Evolutionary conservation across 2,888 invertebrate species (phyloP), one percentile per base, ranked within the genome.

Genomic region (Selenia dentaria): DNA sequence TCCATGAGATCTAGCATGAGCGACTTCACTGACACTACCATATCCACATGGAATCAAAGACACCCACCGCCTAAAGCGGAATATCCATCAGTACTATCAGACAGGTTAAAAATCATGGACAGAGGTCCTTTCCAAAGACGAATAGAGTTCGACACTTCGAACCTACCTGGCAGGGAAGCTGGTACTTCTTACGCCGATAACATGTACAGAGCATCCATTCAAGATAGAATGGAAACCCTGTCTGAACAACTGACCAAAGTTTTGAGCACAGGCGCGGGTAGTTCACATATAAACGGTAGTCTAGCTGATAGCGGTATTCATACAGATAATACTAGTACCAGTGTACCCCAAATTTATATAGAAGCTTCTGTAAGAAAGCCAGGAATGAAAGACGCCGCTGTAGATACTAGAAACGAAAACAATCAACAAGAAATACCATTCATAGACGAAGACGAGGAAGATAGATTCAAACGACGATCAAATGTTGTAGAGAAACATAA

Each of bases 21-120:
- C 71, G 90, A 90, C 69, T 91, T 91, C 59, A 91, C 91, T 38
- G 91, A 91, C 61, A 91, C 90, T 1, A 89, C 90, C 0, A 88
- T 89, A 51, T 90, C 90, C 0, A 90, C 88, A 0, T 90, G 89
- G 89, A 89, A 89, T 46, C 86, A 87, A 49, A 80, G 82, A 38
- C 79, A 84, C 33, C 64, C 69, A 0, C 73, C 67, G n/a, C 57
- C 64, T 4, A 67, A 77, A 0, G 74, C 85, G 0, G 89, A 90
- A 51, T 90, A 89, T 50, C 89, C 90, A 0, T 87, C 88, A 6
- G 90, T 90, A 0, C 61, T 89, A 1, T 89, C 89, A 0, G 89
- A 88, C 31, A 79, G 89, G 66, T 41, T 83, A 0, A 88, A 85
- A 62, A 71, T 67, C 1, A 54, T 82, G 4, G 87, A 87, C 38